These are phyloP conservation scores for Drosophila varians DNA, from an alignment of 1,140 invertebrate genomes.

Conservation along the genomic window DNA sequence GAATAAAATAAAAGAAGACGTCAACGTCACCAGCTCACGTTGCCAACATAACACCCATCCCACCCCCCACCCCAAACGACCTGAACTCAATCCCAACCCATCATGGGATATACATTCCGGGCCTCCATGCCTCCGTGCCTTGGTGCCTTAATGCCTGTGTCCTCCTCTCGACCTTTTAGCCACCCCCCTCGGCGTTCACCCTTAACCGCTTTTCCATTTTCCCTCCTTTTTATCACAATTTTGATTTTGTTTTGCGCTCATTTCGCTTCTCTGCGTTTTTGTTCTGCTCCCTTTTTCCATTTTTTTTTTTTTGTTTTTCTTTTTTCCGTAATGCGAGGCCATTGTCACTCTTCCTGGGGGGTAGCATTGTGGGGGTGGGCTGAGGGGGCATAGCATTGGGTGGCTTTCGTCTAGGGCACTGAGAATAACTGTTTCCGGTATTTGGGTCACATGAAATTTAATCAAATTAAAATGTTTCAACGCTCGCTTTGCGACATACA, in stretches of 20 bases:
- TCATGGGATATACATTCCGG: no score
- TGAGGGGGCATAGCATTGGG: constrained; percentile 35
- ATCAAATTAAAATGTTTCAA: constrained; percentile 81
- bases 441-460: constrained; percentile 82
- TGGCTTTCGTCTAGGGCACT: constrained; percentile 66
- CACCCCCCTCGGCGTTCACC: constrained; percentile 13
- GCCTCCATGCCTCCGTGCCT: no score
- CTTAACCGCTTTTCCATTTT: constrained; percentile 23
- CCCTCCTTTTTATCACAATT: constrained; percentile 38
- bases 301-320: constrained; percentile 10
- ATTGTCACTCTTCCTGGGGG: constrained; percentile 58
- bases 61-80: not conserved
- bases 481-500: constrained; percentile 16
- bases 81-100: not conserved
- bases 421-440: constrained; percentile 81
- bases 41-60: constrained; percentile 2
- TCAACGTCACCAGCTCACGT: constrained; percentile 64
- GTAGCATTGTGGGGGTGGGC: constrained; percentile 8
- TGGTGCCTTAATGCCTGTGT: no score
- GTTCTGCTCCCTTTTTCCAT: constrained; percentile 11
- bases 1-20: constrained; percentile 51
- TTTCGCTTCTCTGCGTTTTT: constrained; percentile 35
- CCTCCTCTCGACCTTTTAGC: not conserved
- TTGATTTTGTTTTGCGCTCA: constrained; percentile 53
- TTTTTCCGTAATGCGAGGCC: constrained; percentile 58